Conservation (phyloP, 2,888 invertebrate genomes). For the Brachypterus glaber region DNA sequence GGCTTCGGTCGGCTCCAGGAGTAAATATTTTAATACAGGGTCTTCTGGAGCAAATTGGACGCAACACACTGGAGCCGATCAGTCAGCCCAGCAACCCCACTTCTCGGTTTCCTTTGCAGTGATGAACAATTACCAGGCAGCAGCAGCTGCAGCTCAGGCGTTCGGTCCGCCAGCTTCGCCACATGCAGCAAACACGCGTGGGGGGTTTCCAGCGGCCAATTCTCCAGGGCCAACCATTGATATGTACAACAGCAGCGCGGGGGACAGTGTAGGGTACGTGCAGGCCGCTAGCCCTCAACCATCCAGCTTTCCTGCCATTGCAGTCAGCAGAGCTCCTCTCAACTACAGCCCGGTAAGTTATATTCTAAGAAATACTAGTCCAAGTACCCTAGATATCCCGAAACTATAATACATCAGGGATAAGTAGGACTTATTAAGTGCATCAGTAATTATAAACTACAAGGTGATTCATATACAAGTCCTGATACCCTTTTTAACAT, state of each 20-base stretch:
- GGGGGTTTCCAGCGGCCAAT: constrained; percentile 83
- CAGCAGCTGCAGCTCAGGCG: constrained; percentile 67
- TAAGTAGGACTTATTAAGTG: too few species aligned
- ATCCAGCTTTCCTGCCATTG: constrained; percentile 88
- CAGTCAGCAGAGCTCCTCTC: constrained; percentile 86
- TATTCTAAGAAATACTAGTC: too few species aligned
- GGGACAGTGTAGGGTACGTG: constrained; percentile 83
- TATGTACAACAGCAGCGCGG: constrained; percentile 80
- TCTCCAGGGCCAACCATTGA: constrained; percentile 88
- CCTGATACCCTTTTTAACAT: too few species aligned
- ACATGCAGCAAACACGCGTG: constrained; percentile 49
- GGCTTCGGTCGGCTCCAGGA: constrained; percentile 34
- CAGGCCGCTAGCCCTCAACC: constrained; percentile 97
- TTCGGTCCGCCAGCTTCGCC: constrained; percentile 78
- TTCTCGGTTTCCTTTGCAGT: constrained; percentile 55
- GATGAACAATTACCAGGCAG: constrained; percentile 92
- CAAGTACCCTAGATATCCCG: not conserved
- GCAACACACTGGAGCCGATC: constrained; percentile 35
- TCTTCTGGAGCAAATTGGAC: constrained; percentile 31
- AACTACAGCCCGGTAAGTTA: constrained; percentile 84
- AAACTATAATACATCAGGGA: too few species aligned
- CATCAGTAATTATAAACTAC: too few species aligned
- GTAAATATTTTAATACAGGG: too few species aligned
- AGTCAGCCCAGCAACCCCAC: constrained; percentile 32
- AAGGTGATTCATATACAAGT: too few species aligned